These are phyloP conservation scores for Helogale parvula DNA, from an alignment of 2,113 vertebrate species.

Conservation along the genomic window DNA sequence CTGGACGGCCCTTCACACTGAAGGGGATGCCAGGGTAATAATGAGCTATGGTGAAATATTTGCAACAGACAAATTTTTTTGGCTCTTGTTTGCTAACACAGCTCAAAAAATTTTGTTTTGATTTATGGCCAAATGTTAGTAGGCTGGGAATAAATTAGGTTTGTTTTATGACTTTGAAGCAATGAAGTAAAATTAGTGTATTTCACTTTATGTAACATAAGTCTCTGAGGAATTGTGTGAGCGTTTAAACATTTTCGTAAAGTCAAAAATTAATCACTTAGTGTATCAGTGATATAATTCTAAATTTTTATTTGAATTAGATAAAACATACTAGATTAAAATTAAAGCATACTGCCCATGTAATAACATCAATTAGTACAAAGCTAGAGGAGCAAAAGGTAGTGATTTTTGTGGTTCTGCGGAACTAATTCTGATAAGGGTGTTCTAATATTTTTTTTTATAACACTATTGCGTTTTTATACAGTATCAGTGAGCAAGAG, in stretches of 20 bases:
- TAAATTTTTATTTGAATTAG: conserved; percentile 29
- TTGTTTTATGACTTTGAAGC: conserved; percentile 27
- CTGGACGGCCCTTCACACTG: neutral
- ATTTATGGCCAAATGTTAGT: neutral
- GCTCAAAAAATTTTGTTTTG: neutral
- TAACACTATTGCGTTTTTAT: neutral
- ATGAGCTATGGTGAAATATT: neutral
- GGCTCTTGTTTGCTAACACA: conserved; percentile 22
- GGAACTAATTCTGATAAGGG: neutral
- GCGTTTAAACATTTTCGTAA: neutral
- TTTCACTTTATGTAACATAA: neutral
- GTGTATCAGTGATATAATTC: neutral
- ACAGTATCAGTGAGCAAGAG: neutral
- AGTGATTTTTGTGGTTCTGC: neutral
- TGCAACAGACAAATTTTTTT: neutral
- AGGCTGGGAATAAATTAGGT: conserved; percentile 25
- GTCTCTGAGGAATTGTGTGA: conserved; percentile 5
- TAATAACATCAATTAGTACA: neutral
- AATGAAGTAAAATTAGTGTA: neutral
- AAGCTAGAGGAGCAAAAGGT: neutral
- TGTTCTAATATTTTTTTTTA: neutral
- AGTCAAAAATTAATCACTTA: conserved; percentile 8
- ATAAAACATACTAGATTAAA: neutral
- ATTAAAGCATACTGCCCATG: neutral
- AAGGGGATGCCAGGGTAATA: conserved; percentile 7